Base-by-base conservation (phyloP, 2,113 vertebrate species). In the Desmodus rotundus region DNA sequence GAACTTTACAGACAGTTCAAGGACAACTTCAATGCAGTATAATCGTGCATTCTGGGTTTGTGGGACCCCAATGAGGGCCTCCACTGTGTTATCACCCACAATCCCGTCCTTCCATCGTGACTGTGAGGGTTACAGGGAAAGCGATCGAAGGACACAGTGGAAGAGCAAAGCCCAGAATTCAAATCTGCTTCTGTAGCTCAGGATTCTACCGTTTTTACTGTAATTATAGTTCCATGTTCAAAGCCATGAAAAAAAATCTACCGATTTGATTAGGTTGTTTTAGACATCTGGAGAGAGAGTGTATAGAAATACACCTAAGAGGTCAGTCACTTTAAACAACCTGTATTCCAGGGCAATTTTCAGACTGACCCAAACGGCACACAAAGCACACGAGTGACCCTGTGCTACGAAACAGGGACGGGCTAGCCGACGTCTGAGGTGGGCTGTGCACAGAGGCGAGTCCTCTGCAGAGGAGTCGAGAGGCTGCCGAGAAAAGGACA, bases 291-390 rank as follows among this genome's bases (percentile, higher is more conserved):
- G 84, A 28, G 47, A 67, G 45, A n/a, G 56, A n/a, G 56, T 70
- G 41, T 28, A 41, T 41, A 9, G 43, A 87, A 92, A 56, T 10
- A 45, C 15, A 54, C 84, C 36, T n/a, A 70, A 87, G 78, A 68
- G 24, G 36, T 81, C 85, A 94, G 41, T 96, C 94, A 95, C 68
- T 92, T 95, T 97, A 97, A 97, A 97, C 2, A 95, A 74, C 78
- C 95, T 92, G 93, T 93, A 95, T 92, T 97, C 82, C 47, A 96
- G 95, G 97, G 93, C 96, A 97, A 82, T 73, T 97, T 97, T 97
- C 77, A 93, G 84, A 70, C 89, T 89, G 96, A 91, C 63, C 92
- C 91, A 70, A 76, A 95, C 95, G 93, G 95, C 80, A 31, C 76
- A 87, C 36, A 72, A 52, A 93, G 97, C 52, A 96, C 96, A 10